Conservation (phyloP, 35 echinoderm and acorn worm genomes). For the Apostichopus californicus region DNA sequence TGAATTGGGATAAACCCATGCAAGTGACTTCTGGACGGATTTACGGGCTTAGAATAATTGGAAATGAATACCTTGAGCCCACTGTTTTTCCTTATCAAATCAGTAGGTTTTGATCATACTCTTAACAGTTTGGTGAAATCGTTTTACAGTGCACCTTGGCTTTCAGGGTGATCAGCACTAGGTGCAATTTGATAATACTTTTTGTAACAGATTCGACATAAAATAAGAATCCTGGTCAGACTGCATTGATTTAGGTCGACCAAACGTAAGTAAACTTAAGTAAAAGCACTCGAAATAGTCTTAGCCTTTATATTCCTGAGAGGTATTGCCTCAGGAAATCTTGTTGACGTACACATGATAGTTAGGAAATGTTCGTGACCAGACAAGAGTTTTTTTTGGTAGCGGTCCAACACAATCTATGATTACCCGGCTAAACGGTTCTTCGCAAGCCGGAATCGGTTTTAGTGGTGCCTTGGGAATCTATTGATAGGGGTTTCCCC, state of each 20-base stretch:
- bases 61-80: slow-evolving; percentile 67
- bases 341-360: background rate
- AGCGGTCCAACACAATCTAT: slow-evolving; percentile 73
- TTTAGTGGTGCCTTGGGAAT: background rate
- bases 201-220: slow-evolving; percentile 19
- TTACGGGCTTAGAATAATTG: slow-evolving; percentile 64
- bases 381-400: slow-evolving; percentile 40
- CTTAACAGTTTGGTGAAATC: slow-evolving; percentile 34
- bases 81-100: slow-evolving; percentile 32
- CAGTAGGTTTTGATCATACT: slow-evolving; percentile 19
- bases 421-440: slow-evolving; percentile 40
- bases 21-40: slow-evolving; percentile 52
- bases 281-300: background rate
- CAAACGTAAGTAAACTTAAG: slow-evolving; percentile 31
- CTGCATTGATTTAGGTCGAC: slow-evolving; percentile 3
- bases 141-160: background rate
- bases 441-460: too few species aligned
- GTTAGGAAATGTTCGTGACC: slow-evolving; percentile 61
- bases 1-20: slow-evolving; percentile 65
- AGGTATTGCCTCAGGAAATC: too few species aligned
- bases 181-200: slow-evolving; percentile 13
- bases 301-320: too few species aligned
- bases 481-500: slow-evolving; percentile 58
- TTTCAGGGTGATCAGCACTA: background rate
- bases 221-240: slow-evolving; percentile 37